phyloP scores from a whole-genome alignment of 2,113 vertebrate species.

The Eublepharis macularius region DNA sequence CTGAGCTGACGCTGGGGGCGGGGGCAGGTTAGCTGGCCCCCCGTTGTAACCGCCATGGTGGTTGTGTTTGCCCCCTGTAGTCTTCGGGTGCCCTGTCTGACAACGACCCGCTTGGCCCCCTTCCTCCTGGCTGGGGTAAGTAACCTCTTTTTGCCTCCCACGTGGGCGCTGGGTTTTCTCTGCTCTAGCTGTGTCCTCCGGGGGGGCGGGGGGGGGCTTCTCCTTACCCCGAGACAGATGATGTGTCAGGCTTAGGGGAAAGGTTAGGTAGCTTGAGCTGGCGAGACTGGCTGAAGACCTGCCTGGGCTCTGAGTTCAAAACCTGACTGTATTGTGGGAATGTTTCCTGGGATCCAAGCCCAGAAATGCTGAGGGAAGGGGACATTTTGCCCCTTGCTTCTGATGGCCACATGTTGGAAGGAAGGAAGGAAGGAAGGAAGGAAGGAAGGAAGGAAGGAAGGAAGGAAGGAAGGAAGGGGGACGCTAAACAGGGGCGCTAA shows the following conservation, averaged over 20 bases:
- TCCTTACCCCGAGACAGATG: too few relatives aligned
- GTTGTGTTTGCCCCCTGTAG: conserved; percentile 76
- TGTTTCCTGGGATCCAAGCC: conserved; percentile 9
- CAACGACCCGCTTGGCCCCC: conserved; percentile 92
- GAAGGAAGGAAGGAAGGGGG: neutral
- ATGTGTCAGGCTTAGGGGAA: too few relatives aligned
- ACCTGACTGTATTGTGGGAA: neutral
- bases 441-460: too few relatives aligned
- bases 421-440: too few relatives aligned
- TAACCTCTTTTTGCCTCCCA: conserved; percentile 43
- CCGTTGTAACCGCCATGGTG: conserved; percentile 5
- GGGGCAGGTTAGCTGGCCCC: neutral
- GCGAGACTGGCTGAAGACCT: neutral
- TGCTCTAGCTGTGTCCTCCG: fast-evolving
- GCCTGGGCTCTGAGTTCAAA: neutral
- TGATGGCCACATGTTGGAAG: neutral
- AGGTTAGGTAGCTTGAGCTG: neutral
- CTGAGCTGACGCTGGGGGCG: fast-evolving
- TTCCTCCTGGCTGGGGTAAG: conserved; percentile 99
- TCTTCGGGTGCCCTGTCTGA: conserved; percentile 85
- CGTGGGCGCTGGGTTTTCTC: fast-evolving
- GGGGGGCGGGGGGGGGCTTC: neutral
- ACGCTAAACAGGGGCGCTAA: too few relatives aligned
- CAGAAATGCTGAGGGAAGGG: neutral
- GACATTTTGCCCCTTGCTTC: neutral